Percentiles rank a stretch among this genome's conserved stretches.
phyloP scores from a whole-genome alignment of 2,113 vertebrate genomes.

The Gasterosteus nipponicus region DNA sequence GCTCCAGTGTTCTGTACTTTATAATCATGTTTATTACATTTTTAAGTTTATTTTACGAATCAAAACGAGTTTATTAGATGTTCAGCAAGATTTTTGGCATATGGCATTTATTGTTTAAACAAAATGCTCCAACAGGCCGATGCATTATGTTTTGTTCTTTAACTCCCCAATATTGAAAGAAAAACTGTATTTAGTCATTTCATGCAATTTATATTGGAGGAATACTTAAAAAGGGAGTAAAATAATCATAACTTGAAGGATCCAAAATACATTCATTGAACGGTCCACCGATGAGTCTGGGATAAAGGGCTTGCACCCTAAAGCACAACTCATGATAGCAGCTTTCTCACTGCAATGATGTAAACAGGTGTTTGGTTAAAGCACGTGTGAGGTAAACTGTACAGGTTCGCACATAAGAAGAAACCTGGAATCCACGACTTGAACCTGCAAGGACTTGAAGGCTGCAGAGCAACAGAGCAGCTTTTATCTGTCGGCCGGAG shows the following conservation, averaged over 20 bases:
- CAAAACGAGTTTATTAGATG: neutral
- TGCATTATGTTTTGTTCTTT: neutral
- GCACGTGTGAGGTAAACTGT: neutral
- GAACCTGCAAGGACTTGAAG: constrained; percentile 46
- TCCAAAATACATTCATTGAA: neutral
- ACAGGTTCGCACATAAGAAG: neutral
- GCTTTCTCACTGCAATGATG: too few relatives aligned
- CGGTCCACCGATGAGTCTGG: neutral
- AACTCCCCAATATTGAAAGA: neutral
- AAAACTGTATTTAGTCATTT: neutral
- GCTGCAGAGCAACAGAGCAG: neutral
- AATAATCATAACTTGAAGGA: neutral
- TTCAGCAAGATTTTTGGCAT: neutral
- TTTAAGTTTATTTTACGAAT: neutral
- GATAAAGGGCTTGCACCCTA: neutral
- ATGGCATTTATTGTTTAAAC: too few relatives aligned
- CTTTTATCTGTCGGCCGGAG: neutral
- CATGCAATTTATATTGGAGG: neutral
- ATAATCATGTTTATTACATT: neutral
- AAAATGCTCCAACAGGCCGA: too few relatives aligned
- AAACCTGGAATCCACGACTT: constrained; percentile 8
- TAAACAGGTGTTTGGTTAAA: neutral
- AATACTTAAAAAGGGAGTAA: neutral
- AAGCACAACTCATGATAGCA: neutral
- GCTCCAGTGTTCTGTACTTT: neutral